These are phyloP conservation scores for Sturnira hondurensis DNA, from an alignment of 2,113 vertebrate genomes.

Conservation along the genomic window DNA sequence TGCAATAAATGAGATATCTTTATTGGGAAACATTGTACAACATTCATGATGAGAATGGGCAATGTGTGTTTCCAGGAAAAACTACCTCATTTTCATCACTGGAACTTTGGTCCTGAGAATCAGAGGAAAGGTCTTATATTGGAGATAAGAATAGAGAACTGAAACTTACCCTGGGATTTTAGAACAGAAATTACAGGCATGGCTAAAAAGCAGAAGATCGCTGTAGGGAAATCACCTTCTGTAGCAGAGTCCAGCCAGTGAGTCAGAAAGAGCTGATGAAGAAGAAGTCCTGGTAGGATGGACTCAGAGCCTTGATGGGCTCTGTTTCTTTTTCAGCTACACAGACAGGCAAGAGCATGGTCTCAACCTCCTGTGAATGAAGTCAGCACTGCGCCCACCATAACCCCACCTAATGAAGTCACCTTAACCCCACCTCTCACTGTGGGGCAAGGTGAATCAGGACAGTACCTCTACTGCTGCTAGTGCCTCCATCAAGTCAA, in stretches of 20 bases:
- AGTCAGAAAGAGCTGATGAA: not conserved
- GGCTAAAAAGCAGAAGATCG: conserved; percentile 57
- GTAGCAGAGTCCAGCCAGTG: not conserved
- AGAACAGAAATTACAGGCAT: conserved; percentile 62
- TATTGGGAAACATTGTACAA: not conserved
- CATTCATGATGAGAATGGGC: not conserved
- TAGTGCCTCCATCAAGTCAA: not conserved
- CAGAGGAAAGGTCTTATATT: not conserved
- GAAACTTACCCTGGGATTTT: conserved; percentile 49
- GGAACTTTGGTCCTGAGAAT: conserved; percentile 3
- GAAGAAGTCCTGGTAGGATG: not conserved
- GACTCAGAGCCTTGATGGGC: not conserved
- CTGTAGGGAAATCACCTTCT: not conserved
- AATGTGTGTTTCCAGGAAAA: not conserved
- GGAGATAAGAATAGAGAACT: conserved; percentile 59
- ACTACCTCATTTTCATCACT: conserved; percentile 10
- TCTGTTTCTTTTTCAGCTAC: not conserved
- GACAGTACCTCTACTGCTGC: not conserved
- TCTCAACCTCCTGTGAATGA: too few species aligned
- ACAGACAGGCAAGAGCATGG: accelerated
- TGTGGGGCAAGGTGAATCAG: not conserved
- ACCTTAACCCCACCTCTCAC: not conserved
- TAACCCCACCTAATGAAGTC: accelerated
- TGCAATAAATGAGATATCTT: not conserved
- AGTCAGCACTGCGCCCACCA: accelerated